Conservation (phyloP, 2,888 invertebrate genomes). For the Spialia ferax region DNA sequence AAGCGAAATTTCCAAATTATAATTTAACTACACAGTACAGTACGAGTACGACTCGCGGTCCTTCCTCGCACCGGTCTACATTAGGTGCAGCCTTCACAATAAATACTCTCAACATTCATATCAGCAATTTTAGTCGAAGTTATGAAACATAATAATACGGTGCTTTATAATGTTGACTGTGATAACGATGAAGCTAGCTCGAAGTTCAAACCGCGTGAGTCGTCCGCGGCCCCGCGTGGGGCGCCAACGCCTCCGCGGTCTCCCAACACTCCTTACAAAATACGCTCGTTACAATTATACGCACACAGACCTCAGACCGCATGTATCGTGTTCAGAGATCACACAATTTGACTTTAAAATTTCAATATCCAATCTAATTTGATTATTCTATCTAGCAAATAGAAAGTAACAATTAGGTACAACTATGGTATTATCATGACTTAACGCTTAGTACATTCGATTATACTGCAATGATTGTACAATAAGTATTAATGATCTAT, state of each 20-base stretch:
- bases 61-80: conserved; percentile 48
- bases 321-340: conserved; percentile 62
- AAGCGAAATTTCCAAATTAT: conserved; percentile 79
- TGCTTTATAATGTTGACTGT: conserved; percentile 58
- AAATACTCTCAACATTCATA: conserved; percentile 67
- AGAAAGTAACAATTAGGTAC: conserved; percentile 86
- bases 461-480: conserved; percentile 77
- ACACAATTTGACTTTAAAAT: conserved; percentile 71
- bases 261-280: conserved; percentile 43
- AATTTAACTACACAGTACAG: conserved; percentile 62
- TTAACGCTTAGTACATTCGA: conserved; percentile 73
- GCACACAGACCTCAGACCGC: conserved; percentile 55
- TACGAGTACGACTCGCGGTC: conserved; percentile 42
- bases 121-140: conserved; percentile 59
- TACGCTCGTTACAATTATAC: conserved; percentile 42
- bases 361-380: conserved; percentile 82
- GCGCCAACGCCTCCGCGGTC: conserved; percentile 3
- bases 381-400: conserved; percentile 86
- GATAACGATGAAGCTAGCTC: conserved; percentile 55
- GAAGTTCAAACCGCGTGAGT: conserved; percentile 9
- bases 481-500: conserved; percentile 74
- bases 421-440: conserved; percentile 71
- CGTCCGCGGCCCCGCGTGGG: not conserved
- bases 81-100: conserved; percentile 65
- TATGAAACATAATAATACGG: conserved; percentile 62